Conservation (phyloP, 53 echinoderm and acorn worm species). For the Echinometra lucunter region DNA sequence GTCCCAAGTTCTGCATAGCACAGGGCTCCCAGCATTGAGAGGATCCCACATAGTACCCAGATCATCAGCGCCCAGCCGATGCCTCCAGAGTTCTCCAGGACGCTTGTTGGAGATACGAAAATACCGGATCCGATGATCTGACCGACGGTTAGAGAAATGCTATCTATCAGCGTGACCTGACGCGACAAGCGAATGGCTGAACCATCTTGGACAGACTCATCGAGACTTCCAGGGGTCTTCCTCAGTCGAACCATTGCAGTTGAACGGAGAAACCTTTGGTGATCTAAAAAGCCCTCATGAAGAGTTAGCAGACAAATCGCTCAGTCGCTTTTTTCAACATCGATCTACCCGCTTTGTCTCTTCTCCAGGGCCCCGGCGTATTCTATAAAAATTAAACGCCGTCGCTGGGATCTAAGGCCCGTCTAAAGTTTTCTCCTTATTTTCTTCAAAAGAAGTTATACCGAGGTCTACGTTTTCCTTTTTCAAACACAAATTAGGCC, state of each 20-base stretch:
- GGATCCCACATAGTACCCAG: constrained; percentile 9
- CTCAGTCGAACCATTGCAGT: constrained; percentile 71
- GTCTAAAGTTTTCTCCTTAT: no score
- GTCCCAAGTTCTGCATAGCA: constrained; percentile 35
- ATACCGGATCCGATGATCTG: constrained; percentile 52
- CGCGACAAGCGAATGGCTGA: background rate
- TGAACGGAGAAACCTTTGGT: background rate
- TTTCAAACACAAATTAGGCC: no score
- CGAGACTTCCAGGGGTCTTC: constrained; percentile 76
- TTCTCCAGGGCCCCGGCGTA: no score
- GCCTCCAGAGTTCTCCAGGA: constrained; percentile 61
- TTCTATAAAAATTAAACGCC: no score
- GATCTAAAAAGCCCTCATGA: no score
- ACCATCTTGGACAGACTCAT: constrained; percentile 69
- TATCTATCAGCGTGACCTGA: constrained; percentile 22
- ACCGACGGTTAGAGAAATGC: constrained; percentile 43
- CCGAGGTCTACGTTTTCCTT: no score
- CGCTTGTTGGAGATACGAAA: constrained; percentile 68
- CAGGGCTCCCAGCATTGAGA: constrained; percentile 10
- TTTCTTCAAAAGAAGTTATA: no score
- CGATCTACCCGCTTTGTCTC: no score
- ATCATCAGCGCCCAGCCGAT: constrained; percentile 41
- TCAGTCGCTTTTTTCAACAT: no score
- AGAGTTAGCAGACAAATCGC: no score
- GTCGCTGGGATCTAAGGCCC: no score